These are phyloP conservation scores for Prunella himalayana DNA, from an alignment of 2,113 vertebrate genomes.

Conservation along the genomic window DNA sequence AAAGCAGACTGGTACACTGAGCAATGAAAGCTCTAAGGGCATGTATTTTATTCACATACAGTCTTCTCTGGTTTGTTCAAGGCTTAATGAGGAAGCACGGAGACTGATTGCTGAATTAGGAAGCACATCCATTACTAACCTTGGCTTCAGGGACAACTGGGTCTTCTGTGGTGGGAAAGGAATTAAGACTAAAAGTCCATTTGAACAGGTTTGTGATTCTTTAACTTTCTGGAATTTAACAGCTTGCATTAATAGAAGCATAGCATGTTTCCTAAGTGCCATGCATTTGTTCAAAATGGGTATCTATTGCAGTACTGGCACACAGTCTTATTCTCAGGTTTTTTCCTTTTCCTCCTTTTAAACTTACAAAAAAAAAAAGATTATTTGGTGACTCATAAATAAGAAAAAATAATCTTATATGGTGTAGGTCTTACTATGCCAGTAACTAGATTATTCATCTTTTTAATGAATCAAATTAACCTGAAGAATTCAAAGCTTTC, in stretches of 20 bases:
- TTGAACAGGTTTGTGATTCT: conserved; percentile 88
- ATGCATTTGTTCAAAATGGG: neutral
- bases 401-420: neutral
- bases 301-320: neutral
- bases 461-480: neutral
- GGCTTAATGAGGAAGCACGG: conserved; percentile 88
- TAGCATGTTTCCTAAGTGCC: neutral
- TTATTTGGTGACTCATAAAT: neutral
- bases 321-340: neutral
- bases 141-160: conserved; percentile 96
- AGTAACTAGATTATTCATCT: neutral
- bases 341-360: neutral
- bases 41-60: neutral
- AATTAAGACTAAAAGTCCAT: conserved; percentile 97
- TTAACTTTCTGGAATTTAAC: neutral
- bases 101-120: conserved; percentile 86
- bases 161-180: conserved; percentile 97
- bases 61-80: conserved; percentile 34
- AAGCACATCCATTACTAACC: conserved; percentile 77
- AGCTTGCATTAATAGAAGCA: neutral
- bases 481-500: neutral
- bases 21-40: neutral
- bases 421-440: neutral
- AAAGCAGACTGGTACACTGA: neutral
- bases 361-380: neutral